These are phyloP conservation scores for Apus apus DNA, from an alignment of 2,113 vertebrate genomes.

Conservation along the genomic window DNA sequence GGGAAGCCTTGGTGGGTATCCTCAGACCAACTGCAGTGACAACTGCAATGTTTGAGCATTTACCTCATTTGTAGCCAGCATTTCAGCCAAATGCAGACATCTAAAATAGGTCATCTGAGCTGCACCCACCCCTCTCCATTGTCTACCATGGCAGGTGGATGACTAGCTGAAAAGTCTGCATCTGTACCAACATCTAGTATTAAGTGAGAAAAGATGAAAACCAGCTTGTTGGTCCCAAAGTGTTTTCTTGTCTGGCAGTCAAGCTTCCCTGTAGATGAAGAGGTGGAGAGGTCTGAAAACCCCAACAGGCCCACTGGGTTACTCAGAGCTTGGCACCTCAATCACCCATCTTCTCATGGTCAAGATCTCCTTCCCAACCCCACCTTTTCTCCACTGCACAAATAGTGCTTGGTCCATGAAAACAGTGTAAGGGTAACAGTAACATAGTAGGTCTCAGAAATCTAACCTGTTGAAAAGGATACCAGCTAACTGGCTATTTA, in stretches of 20 bases:
- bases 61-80: accelerated
- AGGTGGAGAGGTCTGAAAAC: neutral
- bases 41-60: neutral
- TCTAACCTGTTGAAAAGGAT: neutral
- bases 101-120: neutral
- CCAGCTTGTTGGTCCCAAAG: neutral
- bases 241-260: neutral
- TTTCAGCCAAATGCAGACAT: neutral
- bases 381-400: neutral
- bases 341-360: accelerated
- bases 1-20: neutral
- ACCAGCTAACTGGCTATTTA: neutral
- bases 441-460: neutral
- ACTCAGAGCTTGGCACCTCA: neutral
- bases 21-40: neutral
- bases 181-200: neutral
- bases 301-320: neutral
- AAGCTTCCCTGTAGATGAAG: neutral
- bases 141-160: accelerated
- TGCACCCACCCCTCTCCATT: neutral
- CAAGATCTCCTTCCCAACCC: neutral
- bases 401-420: neutral
- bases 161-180: neutral
- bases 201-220: neutral
- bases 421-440: neutral